Conservation (phyloP, 2,797 vertebrate species). For the Telmatherina bonti region DNA sequence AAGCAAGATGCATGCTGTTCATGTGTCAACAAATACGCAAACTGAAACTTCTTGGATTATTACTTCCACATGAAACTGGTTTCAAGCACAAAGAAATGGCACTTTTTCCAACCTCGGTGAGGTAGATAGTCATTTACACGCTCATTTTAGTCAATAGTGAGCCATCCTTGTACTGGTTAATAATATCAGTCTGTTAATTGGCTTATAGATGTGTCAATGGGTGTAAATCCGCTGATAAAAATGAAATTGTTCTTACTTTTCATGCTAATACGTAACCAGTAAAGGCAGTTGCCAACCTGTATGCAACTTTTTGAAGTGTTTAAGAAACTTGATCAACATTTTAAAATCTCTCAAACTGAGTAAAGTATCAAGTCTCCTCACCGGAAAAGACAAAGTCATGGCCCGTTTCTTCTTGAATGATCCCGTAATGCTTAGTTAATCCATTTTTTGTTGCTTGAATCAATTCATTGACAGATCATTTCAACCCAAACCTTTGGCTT, state of each 20-base stretch:
- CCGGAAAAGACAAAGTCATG: background rate
- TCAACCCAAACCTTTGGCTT: conserved; percentile 1
- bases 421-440: background rate
- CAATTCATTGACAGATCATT: background rate
- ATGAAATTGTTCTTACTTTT: background rate
- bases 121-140: background rate
- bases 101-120: background rate
- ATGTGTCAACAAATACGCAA: background rate
- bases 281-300: background rate
- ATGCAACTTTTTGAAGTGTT: background rate
- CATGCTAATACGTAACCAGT: background rate
- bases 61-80: background rate
- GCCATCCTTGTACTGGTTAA: background rate
- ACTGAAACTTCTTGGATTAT: background rate
- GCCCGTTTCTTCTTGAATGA: background rate
- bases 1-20: background rate
- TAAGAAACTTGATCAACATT: background rate
- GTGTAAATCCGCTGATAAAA: background rate
- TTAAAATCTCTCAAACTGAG: background rate
- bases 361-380: background rate
- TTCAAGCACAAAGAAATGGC: background rate
- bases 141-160: background rate
- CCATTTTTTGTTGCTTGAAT: background rate
- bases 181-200: background rate
- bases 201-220: background rate